Conservation (phyloP, 2,113 vertebrate genomes). For the Turdus rufiventris region DNA sequence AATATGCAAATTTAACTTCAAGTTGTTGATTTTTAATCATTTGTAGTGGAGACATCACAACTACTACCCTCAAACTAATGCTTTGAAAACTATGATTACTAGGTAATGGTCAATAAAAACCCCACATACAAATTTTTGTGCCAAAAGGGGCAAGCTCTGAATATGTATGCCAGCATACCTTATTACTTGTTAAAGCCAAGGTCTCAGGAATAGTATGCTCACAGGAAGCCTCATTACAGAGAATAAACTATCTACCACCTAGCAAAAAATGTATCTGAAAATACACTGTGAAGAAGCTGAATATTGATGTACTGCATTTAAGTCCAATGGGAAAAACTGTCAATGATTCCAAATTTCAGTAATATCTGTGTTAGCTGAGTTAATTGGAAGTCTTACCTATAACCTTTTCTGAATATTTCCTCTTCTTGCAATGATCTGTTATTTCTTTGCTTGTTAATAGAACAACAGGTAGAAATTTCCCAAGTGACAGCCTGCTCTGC, state of each 20-base stretch:
- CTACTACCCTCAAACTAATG: neutral
- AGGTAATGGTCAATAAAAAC: neutral
- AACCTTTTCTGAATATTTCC: neutral
- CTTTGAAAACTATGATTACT: neutral
- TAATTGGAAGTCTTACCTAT: slow-evolving; percentile 2
- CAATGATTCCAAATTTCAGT: neutral
- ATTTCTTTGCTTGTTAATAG: neutral
- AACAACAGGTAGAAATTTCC: slow-evolving; percentile 21
- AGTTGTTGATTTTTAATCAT: neutral
- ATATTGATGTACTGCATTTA: neutral
- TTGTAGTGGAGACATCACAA: neutral
- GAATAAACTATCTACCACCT: neutral
- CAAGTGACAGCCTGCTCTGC: neutral
- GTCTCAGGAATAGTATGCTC: neutral
- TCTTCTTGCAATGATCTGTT: neutral
- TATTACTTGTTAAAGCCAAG: neutral
- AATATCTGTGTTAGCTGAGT: neutral
- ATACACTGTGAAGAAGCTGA: neutral
- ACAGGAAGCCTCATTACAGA: neutral
- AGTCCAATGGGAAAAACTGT: neutral
- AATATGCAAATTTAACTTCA: neutral
- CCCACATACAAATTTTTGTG: neutral
- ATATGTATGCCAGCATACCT: neutral
- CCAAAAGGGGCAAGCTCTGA: neutral
- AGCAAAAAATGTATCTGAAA: neutral